Base-by-base conservation (phyloP, 2,797 vertebrate genomes). In the Spatula clypeata region DNA sequence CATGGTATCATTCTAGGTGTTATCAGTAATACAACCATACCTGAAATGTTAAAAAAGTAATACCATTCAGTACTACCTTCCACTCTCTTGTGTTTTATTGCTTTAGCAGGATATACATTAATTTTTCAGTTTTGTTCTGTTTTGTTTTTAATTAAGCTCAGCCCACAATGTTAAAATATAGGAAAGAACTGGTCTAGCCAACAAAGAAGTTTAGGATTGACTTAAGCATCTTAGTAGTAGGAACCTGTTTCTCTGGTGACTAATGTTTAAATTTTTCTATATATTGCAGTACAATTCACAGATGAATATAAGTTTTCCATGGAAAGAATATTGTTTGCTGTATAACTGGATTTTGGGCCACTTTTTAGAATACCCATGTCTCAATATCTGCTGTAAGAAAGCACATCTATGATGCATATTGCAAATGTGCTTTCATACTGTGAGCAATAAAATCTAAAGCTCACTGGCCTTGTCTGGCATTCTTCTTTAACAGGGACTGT, bases 41-140 rank as follows among this genome's bases (percentile, higher is more conserved):
- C 74, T 57, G 17, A 29, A 85, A 88, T 18, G 6, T 26, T 67
- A 67, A 61, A 61, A 82, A 82, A 81, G 5, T 66, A 57, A 57
- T 10, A 57, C 5, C 29, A 54, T 45, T 69, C 36, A 18, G 26
- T 34, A 34, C 6, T 73, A n/a, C 11, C 5, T 65, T 80, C 31
- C 6, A 1, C 13, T 45, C 86, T 42, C 23, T 44, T 62, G 15
- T 9, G 13, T 51, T 51, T 23, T 75, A 14, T 36, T 67, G 5
- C 3, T 74, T 86, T 44, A 67, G 19, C 13, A 40, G 18, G 38
- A 18, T 29, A 47, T 16, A 8, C 38, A 64, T 6, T 67, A 5
- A 2, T 6, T 86, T 88, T 91, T 53, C 2, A 13, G 8, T 0
- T 67, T 79, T 69, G 1, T 17, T 83, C 51, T 62, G 11, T 44